Conservation (phyloP, 1,140 invertebrate genomes). For the Drosophila sturtevanti region DNA sequence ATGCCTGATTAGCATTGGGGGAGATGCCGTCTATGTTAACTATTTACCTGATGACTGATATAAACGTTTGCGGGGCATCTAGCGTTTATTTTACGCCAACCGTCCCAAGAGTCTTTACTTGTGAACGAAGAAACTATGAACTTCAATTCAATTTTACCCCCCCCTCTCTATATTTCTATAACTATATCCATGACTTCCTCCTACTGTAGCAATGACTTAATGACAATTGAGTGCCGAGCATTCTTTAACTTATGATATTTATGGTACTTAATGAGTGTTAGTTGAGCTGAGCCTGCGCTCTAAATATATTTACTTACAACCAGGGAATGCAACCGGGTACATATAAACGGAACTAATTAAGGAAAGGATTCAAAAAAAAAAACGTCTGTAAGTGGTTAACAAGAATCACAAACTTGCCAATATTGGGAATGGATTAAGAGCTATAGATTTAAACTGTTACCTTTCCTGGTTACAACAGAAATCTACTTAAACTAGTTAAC, state of each 20-base stretch:
- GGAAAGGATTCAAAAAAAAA: no score
- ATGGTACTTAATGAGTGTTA: conserved; percentile 11
- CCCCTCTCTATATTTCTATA: neutral
- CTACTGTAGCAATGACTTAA: conserved; percentile 10
- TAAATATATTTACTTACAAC: conserved; percentile 17
- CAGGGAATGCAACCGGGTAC: neutral
- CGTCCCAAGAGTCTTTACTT: conserved; percentile 75
- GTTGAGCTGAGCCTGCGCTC: conserved; percentile 1
- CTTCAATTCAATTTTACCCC: conserved; percentile 11
- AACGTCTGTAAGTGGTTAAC: no score
- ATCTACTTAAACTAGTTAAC: conserved; percentile 23
- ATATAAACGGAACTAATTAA: no score
- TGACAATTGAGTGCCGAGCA: conserved; percentile 22
- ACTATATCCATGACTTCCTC: conserved; percentile 16
- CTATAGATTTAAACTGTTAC: neutral
- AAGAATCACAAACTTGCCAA: no score
- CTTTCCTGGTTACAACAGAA: neutral
- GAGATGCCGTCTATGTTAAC: conserved; percentile 92
- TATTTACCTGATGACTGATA: conserved; percentile 81
- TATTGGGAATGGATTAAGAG: no score
- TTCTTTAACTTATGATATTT: neutral
- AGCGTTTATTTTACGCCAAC: conserved; percentile 75
- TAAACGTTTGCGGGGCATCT: conserved; percentile 69
- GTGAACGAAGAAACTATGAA: conserved; percentile 23
- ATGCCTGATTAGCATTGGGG: conserved; percentile 96